These are phyloP conservation scores for Ichneumoninae sp. DNA, from an alignment of 2,888 invertebrate genomes.

Conservation along the genomic window DNA sequence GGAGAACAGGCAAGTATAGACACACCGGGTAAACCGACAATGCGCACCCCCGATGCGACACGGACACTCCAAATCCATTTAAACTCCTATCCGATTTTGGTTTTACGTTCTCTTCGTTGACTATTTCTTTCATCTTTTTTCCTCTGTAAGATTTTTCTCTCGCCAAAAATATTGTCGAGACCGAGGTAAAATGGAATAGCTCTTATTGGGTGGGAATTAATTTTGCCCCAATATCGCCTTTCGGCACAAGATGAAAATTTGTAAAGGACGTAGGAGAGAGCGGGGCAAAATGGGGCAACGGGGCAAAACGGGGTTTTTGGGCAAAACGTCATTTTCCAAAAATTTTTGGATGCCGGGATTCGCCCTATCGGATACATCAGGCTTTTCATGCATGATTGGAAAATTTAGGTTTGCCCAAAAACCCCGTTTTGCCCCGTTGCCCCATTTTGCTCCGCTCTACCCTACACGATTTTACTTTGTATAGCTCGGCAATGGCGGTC, in stretches of 20 bases:
- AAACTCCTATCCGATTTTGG: slow-evolving; percentile 79
- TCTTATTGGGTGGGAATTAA: not conserved
- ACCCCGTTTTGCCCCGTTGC: too few relatives aligned
- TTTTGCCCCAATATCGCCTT: not conserved
- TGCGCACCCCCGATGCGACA: slow-evolving; percentile 57
- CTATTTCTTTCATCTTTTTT: slow-evolving; percentile 19
- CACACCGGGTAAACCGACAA: slow-evolving; percentile 52
- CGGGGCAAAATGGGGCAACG: too few relatives aligned
- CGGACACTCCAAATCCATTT: slow-evolving; percentile 79
- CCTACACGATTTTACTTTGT: slow-evolving; percentile 17
- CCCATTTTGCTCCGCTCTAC: too few relatives aligned
- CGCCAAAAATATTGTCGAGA: not conserved
- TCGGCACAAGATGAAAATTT: not conserved
- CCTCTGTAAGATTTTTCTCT: not conserved
- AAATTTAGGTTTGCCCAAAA: too few relatives aligned
- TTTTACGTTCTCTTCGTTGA: slow-evolving; percentile 64
- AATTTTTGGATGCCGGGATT: too few relatives aligned
- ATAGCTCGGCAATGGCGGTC: slow-evolving; percentile 16
- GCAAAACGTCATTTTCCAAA: too few relatives aligned
- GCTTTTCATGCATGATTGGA: too few relatives aligned
- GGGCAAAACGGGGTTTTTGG: too few relatives aligned
- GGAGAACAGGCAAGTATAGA: slow-evolving; percentile 27
- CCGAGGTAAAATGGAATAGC: not conserved
- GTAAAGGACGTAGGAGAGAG: not conserved
- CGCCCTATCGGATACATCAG: too few relatives aligned